phyloP scores from a whole-genome alignment of 2,888 invertebrate genomes.

The Tricholauxania praeusta region DNA sequence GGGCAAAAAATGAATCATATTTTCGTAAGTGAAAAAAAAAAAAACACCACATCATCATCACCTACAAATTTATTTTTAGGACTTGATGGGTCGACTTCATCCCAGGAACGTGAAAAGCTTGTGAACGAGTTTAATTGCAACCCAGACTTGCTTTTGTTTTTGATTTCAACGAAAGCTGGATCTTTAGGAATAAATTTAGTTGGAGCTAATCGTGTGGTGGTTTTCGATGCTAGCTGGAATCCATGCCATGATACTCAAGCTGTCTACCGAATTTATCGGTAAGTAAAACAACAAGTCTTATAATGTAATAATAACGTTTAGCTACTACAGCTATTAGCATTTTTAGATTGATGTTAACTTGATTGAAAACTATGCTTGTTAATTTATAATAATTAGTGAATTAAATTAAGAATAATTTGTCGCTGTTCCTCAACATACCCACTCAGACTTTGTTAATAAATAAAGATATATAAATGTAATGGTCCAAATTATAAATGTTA shows the following conservation, averaged over 20 bases:
- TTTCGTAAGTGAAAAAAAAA: conserved; percentile 80
- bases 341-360: no score
- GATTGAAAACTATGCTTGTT: no score
- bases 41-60: neutral
- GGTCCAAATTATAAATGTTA: no score
- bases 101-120: conserved; percentile 92
- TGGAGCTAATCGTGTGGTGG: conserved; percentile 96
- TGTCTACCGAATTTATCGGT: conserved; percentile 91
- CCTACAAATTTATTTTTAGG: conserved; percentile 69
- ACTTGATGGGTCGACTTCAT: conserved; percentile 95
- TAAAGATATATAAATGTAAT: no score
- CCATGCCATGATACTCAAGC: conserved; percentile 99
- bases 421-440: no score
- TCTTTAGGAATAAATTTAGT: conserved; percentile 97
- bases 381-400: no score
- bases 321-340: no score
- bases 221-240: conserved; percentile 99
- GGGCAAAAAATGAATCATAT: conserved; percentile 90
- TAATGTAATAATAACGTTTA: no score
- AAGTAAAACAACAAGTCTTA: conserved; percentile 27
- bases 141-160: conserved; percentile 86
- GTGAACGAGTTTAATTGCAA: conserved; percentile 97
- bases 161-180: conserved; percentile 96
- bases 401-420: no score
- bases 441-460: no score